These are phyloP conservation scores for Drosophila basisetae DNA, from an alignment of 2,888 invertebrate species.

Conservation along the genomic window DNA sequence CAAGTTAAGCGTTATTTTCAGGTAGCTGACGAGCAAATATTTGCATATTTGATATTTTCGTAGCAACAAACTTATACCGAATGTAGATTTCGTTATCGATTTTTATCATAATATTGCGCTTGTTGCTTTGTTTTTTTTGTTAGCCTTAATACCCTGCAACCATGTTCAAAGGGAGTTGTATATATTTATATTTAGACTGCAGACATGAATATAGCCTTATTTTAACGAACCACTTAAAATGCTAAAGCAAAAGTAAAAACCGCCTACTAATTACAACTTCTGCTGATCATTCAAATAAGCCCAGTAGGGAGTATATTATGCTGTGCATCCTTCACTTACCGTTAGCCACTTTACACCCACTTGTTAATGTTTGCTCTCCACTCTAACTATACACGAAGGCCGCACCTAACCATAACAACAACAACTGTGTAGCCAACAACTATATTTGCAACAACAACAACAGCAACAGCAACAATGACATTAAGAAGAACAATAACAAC, in stretches of 20 bases:
- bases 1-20: slow-evolving; percentile 65
- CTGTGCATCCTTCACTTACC: not conserved
- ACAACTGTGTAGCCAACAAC: slow-evolving; percentile 20
- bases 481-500: slow-evolving; percentile 14
- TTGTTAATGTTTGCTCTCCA: slow-evolving; percentile 71
- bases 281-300: not conserved
- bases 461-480: slow-evolving; percentile 16
- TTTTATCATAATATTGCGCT: slow-evolving; percentile 50
- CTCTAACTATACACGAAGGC: slow-evolving; percentile 26
- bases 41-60: slow-evolving; percentile 80
- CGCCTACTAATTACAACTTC: too few species aligned
- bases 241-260: not conserved
- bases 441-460: slow-evolving; percentile 26
- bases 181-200: not conserved
- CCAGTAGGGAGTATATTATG: slow-evolving; percentile 9
- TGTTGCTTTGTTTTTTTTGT: slow-evolving; percentile 22
- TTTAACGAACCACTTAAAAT: not conserved
- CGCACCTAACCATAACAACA: slow-evolving; percentile 44
- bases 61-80: slow-evolving; percentile 70
- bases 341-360: slow-evolving; percentile 54
- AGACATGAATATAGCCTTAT: not conserved
- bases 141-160: slow-evolving; percentile 34
- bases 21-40: slow-evolving; percentile 75
- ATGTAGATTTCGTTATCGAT: slow-evolving; percentile 77
- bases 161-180: not conserved